These are phyloP conservation scores for Osmerus mordax DNA, from an alignment of 2,113 vertebrate genomes.

Conservation along the genomic window DNA sequence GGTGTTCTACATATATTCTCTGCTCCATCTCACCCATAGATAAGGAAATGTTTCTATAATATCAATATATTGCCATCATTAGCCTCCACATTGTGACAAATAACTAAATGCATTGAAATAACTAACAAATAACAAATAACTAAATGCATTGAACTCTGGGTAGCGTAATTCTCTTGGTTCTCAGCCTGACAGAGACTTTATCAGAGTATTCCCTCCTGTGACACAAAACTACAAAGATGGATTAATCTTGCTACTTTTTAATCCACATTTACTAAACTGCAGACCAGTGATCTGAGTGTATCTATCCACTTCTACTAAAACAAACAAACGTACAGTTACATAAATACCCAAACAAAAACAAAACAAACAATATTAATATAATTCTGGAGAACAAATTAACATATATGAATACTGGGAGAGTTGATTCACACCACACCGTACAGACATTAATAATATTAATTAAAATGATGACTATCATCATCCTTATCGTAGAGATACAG, in stretches of 20 bases:
- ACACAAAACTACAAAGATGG: slow-evolving; percentile 20
- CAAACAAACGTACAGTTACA: slow-evolving; percentile 1
- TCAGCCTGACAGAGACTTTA: not conserved
- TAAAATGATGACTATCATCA: not conserved
- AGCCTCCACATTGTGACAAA: too few species aligned
- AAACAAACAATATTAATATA: not conserved
- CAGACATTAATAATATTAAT: slow-evolving; percentile 12
- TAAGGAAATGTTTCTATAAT: too few species aligned
- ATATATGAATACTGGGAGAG: slow-evolving; percentile 27
- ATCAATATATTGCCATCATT: too few species aligned
- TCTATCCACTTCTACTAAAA: slow-evolving; percentile 27
- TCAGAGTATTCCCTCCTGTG: not conserved
- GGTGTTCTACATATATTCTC: too few species aligned
- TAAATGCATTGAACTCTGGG: not conserved
- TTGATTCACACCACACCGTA: slow-evolving; percentile 31
- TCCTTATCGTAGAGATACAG: not conserved
- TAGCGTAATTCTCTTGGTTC: not conserved
- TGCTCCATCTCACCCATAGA: too few species aligned
- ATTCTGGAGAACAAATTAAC: slow-evolving; percentile 11
- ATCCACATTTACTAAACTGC: slow-evolving; percentile 9
- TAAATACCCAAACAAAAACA: not conserved
- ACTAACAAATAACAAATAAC: too few species aligned
- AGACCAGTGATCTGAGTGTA: slow-evolving; percentile 8
- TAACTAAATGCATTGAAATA: too few species aligned
- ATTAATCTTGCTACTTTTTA: slow-evolving; percentile 11